Base-by-base conservation (phyloP, 2,797 vertebrate genomes). In the Delichon dasypus region DNA sequence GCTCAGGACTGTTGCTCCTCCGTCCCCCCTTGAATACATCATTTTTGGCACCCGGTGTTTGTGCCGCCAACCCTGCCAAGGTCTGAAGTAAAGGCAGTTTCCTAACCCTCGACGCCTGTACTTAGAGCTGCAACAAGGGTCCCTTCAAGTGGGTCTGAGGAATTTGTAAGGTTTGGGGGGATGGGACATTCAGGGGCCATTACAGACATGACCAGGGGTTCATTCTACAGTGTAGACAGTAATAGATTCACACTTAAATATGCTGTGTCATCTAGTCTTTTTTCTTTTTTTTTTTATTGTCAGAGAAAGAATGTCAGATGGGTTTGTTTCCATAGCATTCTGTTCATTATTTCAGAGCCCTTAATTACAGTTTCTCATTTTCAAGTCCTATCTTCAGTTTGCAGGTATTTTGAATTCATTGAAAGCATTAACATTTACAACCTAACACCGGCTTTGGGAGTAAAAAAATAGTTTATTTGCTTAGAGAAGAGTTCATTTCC, bases 381-480 rank as follows among this genome's bases (percentile, higher is more conserved):
- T 90, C 85, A 67, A 38, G 64, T 82, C 58, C n/a, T 84, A 11
- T 74, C 62, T 95, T 96, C 8, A 36, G 30, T 95, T 90, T 95
- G 94, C 80, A 68, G 92, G 61, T 91, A 93, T 96, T 96, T 96
- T 79, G 48, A 90, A 93, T 91, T 83, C 45, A 81, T 66, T 93
- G 89, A 92, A 96, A 96, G 44, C 60, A 91, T 95, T 95, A 95
- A 90, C 47, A 44, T 77, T 95, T 91, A 91, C 51, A 96, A 60
- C 79, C 75, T 92, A 89, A 47, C 51, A 82, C 47, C 65, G 91
- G 89, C 94, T 94, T 93, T 88, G 65, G 34, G 62, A 96, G 80
- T 76, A 73, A 94, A 97, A 97, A 96, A 68, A 96, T 96, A 94
- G 95, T 97, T 97, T 96, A 95, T 94, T 90, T 96, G 77, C 76